Base-by-base conservation (phyloP, 2,797 vertebrate species). In the Callimico goeldii region DNA sequence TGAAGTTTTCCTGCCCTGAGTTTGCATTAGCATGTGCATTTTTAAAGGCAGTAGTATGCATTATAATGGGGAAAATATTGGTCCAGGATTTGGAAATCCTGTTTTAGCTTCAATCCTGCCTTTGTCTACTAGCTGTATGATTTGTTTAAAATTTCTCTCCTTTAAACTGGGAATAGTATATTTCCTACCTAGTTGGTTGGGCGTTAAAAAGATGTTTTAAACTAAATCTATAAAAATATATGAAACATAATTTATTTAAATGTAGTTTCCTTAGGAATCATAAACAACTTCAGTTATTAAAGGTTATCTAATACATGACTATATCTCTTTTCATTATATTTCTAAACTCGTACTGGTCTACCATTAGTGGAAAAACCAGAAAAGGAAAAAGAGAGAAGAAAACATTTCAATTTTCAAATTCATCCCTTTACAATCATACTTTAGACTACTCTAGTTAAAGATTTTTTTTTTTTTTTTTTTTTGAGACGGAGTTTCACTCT, bases 1-100 rank as follows among this genome's bases (percentile, higher is more conserved):
- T 75, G 26, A 95, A 90, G 24, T 75, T 89, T 90, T 91, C 33
- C 50, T 80, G 43, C 36, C 22, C 1, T 50, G 33, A 28, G 28
- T 72, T 96, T 91, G 61, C 39, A 72, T 91, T 92, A 72, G 3
- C 85, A 91, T 57, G n/a, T 87, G 12, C 64, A 84, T 91, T 96
- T 96, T 97, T 36, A 76, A 96, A 95, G 41, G 26, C 58, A 88
- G 19, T 46, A 14, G 30, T 70, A 24, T 61, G 5, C 26, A 81
- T 89, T 79, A 88, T 2, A 91, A 75, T 67, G 5, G 14, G 55
- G 13, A 55, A 84, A 85, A 70, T 76, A 50, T 4, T 46, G 2
- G n/a, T 50, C 12, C 24, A 81, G 77, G 36, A 91, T 90, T 73
- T 85, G 50, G 36, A 70, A 92, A 90, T 70, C 17, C 19, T 73